Percentiles rank a stretch among this genome's conserved stretches.
Conservation (phyloP, 2,113 vertebrate species). For the Suncus etruscus region DNA sequence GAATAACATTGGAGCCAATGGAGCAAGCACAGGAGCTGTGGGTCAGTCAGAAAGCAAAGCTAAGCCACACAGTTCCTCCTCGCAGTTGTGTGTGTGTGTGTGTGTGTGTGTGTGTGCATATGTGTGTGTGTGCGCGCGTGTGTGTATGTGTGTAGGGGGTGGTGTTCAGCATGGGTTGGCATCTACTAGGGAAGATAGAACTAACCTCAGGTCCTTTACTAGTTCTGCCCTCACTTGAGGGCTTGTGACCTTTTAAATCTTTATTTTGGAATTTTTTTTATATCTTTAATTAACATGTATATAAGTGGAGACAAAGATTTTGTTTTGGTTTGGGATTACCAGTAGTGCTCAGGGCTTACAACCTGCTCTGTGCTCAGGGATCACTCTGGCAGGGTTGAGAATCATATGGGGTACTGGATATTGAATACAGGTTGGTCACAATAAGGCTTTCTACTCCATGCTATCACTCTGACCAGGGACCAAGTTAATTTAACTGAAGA, state of each 20-base stretch:
- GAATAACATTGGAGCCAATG: background rate
- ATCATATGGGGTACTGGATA: too few relatives aligned
- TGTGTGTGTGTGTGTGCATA: too few relatives aligned
- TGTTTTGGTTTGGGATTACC: background rate
- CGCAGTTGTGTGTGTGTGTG: too few relatives aligned
- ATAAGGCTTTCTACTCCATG: too few relatives aligned
- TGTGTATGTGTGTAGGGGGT: too few relatives aligned
- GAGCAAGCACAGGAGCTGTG: conserved; percentile 76
- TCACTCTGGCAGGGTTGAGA: too few relatives aligned
- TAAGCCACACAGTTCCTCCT: background rate
- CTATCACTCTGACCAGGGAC: background rate
- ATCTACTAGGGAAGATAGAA: background rate
- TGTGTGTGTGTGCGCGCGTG: background rate
- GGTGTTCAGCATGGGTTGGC: background rate
- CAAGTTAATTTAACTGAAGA: background rate
- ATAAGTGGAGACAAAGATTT: background rate
- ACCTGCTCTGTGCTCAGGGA: too few relatives aligned
- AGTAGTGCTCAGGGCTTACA: too few relatives aligned
- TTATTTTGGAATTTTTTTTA: background rate
- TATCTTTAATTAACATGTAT: background rate
- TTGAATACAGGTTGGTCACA: too few relatives aligned
- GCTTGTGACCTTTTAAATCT: too few relatives aligned
- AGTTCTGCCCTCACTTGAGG: background rate
- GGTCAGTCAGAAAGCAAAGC: background rate
- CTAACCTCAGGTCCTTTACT: background rate